phyloP scores from a whole-genome alignment of 2,888 invertebrate species.

The Mimas tiliae region DNA sequence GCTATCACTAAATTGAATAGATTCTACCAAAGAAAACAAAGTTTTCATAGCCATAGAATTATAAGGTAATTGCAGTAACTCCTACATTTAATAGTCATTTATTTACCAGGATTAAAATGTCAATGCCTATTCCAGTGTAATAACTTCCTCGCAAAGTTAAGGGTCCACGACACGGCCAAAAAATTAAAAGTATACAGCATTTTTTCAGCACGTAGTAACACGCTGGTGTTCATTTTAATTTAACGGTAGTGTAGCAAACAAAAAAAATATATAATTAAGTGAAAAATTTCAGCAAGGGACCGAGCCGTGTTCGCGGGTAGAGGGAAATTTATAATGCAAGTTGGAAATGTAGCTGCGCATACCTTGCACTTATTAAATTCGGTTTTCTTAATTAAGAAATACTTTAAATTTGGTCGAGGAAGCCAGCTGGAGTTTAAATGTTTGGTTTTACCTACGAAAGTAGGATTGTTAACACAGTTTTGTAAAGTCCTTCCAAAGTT shows the following conservation, averaged over 20 bases:
- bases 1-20: too few relatives aligned
- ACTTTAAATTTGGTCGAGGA: constrained; percentile 19
- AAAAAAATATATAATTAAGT: constrained; percentile 55
- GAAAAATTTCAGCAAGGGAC: constrained; percentile 40
- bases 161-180: constrained; percentile 45
- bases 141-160: constrained; percentile 30
- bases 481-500: too few relatives aligned
- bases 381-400: constrained; percentile 28
- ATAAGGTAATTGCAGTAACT: too few relatives aligned
- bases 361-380: constrained; percentile 28
- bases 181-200: constrained; percentile 41
- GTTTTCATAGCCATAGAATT: too few relatives aligned
- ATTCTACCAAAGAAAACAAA: too few relatives aligned
- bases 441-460: background rate
- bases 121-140: background rate
- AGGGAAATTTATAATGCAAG: constrained; percentile 27
- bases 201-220: constrained; percentile 41
- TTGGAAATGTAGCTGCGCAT: constrained; percentile 18
- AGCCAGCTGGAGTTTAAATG: background rate
- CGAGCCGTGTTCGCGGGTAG: constrained; percentile 7
- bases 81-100: too few relatives aligned
- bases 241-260: constrained; percentile 42
- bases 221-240: constrained; percentile 49
- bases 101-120: background rate
- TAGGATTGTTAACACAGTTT: too few relatives aligned